Conservation (phyloP, 2,797 vertebrate genomes). For the Cheirogaleus major region DNA sequence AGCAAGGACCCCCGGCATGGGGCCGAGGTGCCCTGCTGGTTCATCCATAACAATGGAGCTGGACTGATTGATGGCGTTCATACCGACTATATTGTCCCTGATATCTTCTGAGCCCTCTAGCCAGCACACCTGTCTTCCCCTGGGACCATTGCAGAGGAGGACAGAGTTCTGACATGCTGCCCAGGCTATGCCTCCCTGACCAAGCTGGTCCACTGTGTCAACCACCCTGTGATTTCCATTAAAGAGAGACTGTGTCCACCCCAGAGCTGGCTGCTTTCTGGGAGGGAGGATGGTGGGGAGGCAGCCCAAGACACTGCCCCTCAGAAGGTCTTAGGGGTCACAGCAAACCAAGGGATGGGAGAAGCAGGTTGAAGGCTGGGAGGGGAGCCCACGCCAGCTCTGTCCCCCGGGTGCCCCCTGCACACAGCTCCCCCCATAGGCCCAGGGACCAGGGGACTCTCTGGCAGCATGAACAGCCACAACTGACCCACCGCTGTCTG, state of each 20-base stretch:
- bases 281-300: not conserved
- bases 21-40: conserved; percentile 89
- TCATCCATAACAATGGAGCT: conserved; percentile 88
- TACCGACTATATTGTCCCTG: conserved; percentile 89
- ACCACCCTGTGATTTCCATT: conserved; percentile 38
- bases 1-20: conserved; percentile 85
- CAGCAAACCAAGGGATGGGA: not conserved
- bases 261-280: not conserved
- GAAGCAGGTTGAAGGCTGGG: not conserved
- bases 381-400: not conserved
- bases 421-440: not conserved
- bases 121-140: not conserved
- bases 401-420: not conserved
- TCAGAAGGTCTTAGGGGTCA: not conserved
- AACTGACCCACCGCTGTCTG: not conserved
- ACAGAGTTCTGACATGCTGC: not conserved
- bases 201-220: not conserved
- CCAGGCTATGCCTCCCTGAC: not conserved
- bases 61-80: conserved; percentile 90
- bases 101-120: conserved; percentile 71
- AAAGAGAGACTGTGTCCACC: conserved; percentile 37
- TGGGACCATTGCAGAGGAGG: not conserved
- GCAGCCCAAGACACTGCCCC: not conserved
- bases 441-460: not conserved
- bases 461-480: not conserved